Conservation (phyloP, 2,113 vertebrate genomes). For the Sterna hirundo region DNA sequence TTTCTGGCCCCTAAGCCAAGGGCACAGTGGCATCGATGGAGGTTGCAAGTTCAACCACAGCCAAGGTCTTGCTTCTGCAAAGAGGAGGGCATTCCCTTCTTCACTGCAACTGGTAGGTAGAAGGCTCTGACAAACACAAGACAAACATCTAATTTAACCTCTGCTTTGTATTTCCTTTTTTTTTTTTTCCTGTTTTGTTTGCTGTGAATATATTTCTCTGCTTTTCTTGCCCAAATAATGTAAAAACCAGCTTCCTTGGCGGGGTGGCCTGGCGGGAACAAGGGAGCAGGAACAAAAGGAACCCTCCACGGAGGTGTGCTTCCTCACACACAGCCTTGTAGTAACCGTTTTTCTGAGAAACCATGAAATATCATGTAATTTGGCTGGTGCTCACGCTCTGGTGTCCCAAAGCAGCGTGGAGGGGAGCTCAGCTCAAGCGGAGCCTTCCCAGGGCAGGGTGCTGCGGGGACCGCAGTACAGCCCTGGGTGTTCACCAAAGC, state of each 20-base stretch:
- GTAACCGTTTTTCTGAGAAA: not conserved
- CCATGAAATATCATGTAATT: not conserved
- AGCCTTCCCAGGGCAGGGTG: not conserved
- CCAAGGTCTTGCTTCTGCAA: not conserved
- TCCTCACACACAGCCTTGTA: not conserved
- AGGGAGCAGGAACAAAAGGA: not conserved
- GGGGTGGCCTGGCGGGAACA: not conserved
- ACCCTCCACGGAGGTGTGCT: not conserved
- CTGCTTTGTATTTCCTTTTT: not conserved
- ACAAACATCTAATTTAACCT: not conserved
- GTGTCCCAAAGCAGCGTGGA: not conserved
- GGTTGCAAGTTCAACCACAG: not conserved
- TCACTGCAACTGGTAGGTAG: not conserved
- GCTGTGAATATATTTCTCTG: not conserved
- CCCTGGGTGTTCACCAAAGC: not conserved
- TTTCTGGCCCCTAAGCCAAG: not conserved
- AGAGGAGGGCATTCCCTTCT: not conserved
- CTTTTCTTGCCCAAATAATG: not conserved
- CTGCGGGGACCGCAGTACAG: rapidly evolving
- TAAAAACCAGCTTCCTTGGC: not conserved
- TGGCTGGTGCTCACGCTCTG: not conserved
- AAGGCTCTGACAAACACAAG: not conserved
- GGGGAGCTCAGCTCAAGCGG: not conserved
- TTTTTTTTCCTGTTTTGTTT: not conserved
- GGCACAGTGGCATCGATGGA: not conserved